phyloP scores from a whole-genome alignment of 2,797 vertebrate genomes.

The Natrix natrix region DNA sequence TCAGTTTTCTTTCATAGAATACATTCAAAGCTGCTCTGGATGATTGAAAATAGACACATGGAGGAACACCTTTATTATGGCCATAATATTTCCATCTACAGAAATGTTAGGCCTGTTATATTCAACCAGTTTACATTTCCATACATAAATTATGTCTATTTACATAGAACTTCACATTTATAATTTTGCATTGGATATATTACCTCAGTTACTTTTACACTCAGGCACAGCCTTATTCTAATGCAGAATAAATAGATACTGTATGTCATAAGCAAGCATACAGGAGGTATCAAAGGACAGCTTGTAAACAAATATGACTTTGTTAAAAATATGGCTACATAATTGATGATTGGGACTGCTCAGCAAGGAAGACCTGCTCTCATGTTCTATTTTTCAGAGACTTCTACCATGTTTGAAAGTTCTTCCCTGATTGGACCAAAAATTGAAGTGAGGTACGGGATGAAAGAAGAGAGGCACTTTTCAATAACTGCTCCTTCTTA shows the following conservation, averaged over 20 bases:
- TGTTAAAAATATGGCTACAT: background rate
- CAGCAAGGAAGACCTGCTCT: background rate
- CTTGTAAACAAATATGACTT: background rate
- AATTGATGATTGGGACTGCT: background rate
- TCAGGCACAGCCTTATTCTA: background rate
- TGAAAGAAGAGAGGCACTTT: background rate
- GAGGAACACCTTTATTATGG: background rate
- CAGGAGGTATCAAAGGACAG: background rate
- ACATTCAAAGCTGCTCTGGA: background rate
- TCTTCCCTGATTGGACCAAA: background rate
- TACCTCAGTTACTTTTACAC: background rate
- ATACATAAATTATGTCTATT: background rate
- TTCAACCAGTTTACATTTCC: background rate
- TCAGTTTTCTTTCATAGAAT: background rate
- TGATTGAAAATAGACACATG: background rate
- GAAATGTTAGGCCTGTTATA: background rate
- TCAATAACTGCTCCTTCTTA: background rate
- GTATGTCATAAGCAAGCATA: background rate
- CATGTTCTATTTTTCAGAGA: background rate
- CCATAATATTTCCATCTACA: background rate
- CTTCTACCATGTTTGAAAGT: background rate
- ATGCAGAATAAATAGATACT: background rate
- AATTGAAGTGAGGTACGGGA: background rate
- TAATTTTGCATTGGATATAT: background rate
- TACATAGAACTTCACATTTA: background rate